A percentile compares a stretch with the other conserved stretches of the same genome.
These are phyloP conservation scores for Agapornis roseicollis DNA, from an alignment of 2,113 vertebrate genomes.

Conservation along the genomic window DNA sequence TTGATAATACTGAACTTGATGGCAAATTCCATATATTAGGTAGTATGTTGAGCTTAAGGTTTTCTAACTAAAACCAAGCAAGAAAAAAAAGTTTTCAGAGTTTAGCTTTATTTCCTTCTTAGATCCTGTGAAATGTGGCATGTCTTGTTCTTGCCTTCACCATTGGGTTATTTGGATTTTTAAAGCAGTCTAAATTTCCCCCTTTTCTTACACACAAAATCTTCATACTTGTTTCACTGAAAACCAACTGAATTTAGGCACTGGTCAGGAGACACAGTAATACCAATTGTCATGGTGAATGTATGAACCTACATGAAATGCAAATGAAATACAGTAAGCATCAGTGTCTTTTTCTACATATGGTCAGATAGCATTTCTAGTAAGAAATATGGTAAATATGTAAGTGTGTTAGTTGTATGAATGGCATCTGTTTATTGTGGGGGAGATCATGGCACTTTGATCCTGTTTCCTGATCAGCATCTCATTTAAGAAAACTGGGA, in stretches of 20 bases:
- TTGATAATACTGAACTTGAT: neutral
- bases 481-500: neutral
- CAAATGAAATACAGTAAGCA: neutral
- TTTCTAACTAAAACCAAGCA: neutral
- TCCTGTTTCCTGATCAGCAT: neutral
- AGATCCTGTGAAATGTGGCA: neutral
- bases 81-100: neutral
- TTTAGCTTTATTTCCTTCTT: neutral
- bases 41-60: neutral
- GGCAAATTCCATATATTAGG: neutral
- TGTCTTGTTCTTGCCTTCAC: neutral
- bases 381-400: neutral
- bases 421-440: neutral
- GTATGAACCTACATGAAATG: neutral
- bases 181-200: neutral
- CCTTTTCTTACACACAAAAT: neutral
- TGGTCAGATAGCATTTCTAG: neutral
- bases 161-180: neutral
- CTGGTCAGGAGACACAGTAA: fast-evolving
- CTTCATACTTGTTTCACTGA: neutral
- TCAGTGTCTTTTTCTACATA: neutral
- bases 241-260: neutral
- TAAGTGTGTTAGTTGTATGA: neutral
- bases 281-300: neutral
- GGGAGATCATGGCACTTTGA: neutral